These are phyloP conservation scores for Cercocebus atys DNA, from an alignment of 2,113 vertebrate genomes.

Conservation along the genomic window DNA sequence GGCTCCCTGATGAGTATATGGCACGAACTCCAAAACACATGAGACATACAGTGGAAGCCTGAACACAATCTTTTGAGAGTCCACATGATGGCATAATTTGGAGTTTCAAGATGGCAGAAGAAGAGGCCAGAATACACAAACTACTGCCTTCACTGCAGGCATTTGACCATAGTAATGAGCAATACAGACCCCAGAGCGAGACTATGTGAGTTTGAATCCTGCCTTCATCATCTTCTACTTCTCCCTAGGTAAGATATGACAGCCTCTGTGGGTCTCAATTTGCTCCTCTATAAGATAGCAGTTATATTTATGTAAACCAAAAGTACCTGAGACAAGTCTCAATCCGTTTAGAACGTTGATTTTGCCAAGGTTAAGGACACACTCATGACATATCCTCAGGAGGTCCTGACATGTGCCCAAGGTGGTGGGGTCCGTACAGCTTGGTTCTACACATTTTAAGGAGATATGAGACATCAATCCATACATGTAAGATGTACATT, in stretches of 20 bases:
- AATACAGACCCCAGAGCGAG: neutral
- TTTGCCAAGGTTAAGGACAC: no score
- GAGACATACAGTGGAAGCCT: neutral
- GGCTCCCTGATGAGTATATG: neutral
- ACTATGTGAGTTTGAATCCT: neutral
- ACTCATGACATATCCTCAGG: no score
- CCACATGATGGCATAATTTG: neutral
- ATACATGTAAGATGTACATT: no score
- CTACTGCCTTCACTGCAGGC: neutral
- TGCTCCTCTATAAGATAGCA: neutral
- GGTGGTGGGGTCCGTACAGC: no score
- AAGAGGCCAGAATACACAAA: neutral
- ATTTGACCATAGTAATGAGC: rapidly evolving
- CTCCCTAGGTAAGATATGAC: neutral
- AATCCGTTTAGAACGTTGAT: no score
- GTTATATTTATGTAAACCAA: neutral
- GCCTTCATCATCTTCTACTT: neutral
- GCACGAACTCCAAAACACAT: neutral
- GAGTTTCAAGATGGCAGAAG: neutral
- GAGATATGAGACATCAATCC: no score
- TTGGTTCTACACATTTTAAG: no score
- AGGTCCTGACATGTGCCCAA: no score
- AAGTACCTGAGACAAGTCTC: no score
- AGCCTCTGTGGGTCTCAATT: neutral
- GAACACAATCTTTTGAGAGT: neutral